Conservation (phyloP, 2,113 vertebrate species). For the Passer domesticus region DNA sequence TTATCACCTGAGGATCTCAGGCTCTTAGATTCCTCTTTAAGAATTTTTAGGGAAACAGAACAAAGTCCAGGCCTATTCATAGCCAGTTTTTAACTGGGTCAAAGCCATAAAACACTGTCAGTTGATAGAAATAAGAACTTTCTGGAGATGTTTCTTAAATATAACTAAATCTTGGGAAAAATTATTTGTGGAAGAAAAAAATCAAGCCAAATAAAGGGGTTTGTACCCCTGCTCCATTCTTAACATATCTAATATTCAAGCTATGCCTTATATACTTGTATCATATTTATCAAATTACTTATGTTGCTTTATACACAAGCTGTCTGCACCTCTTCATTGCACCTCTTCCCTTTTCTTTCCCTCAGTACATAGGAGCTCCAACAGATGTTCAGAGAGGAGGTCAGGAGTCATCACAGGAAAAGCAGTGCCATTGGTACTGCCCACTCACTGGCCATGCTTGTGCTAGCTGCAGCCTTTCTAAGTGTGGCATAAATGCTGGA, state of each 20-base stretch:
- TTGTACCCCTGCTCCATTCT: neutral
- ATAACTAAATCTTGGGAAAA: neutral
- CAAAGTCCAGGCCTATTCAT: neutral
- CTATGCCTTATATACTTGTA: neutral
- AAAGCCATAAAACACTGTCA: neutral
- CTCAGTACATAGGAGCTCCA: neutral
- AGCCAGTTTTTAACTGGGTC: neutral
- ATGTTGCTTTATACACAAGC: neutral
- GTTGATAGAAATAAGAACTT: neutral
- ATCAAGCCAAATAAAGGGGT: neutral
- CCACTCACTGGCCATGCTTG: neutral
- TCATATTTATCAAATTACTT: neutral
- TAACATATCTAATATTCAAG: neutral
- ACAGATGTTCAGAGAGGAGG: accelerated
- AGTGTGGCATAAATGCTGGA: neutral
- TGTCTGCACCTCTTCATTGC: neutral
- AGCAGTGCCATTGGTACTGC: neutral
- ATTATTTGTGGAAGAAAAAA: neutral
- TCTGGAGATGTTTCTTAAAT: neutral
- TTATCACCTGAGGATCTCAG: neutral
- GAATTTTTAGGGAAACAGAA: neutral
- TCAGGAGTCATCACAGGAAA: neutral
- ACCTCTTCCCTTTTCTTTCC: neutral
- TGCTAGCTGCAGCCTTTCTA: neutral
- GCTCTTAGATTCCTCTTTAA: neutral